Evolutionary conservation across 2,888 invertebrate species (phyloP).

Genomic region (Aleiodes alternator): DNA sequence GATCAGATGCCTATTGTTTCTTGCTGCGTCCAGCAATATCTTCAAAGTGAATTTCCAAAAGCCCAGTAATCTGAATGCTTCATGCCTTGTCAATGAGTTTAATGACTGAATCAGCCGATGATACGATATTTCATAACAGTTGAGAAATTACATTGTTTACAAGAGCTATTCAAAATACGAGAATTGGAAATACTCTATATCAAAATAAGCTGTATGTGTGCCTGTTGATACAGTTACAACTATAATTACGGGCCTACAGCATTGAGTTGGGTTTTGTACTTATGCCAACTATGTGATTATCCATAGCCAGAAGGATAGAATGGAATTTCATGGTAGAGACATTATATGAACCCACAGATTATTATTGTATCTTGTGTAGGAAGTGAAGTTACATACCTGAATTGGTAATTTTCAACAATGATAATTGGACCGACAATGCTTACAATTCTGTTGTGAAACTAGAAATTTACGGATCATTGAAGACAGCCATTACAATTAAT

Average conservation of each 20-base stretch:
- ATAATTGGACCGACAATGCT: constrained; percentile 49
- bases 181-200: background rate
- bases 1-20: too few species aligned
- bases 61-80: too few species aligned
- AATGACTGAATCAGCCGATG: too few species aligned
- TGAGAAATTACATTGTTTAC: background rate
- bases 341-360: constrained; percentile 48
- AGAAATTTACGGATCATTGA: constrained; percentile 14
- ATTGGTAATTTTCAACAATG: constrained; percentile 48
- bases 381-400: constrained; percentile 47
- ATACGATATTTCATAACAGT: background rate
- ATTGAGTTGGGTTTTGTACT: constrained; percentile 12
- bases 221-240: constrained; percentile 9
- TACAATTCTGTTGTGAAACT: background rate
- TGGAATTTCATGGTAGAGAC: constrained; percentile 15
- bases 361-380: constrained; percentile 52
- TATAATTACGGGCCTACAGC: background rate
- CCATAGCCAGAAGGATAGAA: background rate
- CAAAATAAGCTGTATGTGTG: background rate
- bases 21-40: too few species aligned
- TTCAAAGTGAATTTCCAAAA: too few species aligned
- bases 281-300: background rate
- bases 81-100: too few species aligned
- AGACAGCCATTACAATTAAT: background rate
- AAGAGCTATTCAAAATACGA: background rate